A percentile compares a stretch with the other conserved stretches of the same genome.
Conservation (phyloP, 2,888 invertebrate species). For the Coelopa pilipes region DNA sequence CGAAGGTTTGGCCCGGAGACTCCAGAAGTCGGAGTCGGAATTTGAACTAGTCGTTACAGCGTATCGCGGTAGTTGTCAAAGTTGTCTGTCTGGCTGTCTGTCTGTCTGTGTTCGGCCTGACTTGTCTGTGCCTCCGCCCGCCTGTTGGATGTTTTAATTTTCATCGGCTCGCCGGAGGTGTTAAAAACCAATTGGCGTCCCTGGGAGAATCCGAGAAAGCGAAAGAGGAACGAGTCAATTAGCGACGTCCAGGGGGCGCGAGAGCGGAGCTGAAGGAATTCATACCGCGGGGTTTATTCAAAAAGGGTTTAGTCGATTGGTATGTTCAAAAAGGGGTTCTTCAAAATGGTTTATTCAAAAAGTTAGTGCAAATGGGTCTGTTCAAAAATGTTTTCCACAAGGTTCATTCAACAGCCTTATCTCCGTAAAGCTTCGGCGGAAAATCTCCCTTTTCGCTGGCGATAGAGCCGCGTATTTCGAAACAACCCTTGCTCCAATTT, state of each 20-base stretch:
- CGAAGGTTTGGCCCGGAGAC: neutral
- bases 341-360: too few relatives aligned
- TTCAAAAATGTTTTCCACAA: too few relatives aligned
- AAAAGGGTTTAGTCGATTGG: too few relatives aligned
- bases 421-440: too few relatives aligned
- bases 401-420: too few relatives aligned
- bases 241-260: constrained; percentile 15
- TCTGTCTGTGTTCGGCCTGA: neutral
- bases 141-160: constrained; percentile 3
- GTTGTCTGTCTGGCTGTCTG: neutral
- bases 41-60: neutral
- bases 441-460: too few relatives aligned
- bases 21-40: neutral
- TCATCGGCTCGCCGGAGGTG: constrained; percentile 15
- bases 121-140: neutral
- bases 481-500: too few relatives aligned
- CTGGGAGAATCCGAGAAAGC: constrained; percentile 17
- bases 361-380: too few relatives aligned
- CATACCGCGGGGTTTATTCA: too few relatives aligned
- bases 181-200: constrained; percentile 30
- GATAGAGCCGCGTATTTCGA: too few relatives aligned
- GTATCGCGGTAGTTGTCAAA: neutral
- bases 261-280: too few relatives aligned
- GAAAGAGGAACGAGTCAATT: constrained; percentile 35
- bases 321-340: too few relatives aligned